Evolutionary conservation across 2,113 vertebrate species (phyloP).

Genomic region (Gopherus evgoodei): DNA sequence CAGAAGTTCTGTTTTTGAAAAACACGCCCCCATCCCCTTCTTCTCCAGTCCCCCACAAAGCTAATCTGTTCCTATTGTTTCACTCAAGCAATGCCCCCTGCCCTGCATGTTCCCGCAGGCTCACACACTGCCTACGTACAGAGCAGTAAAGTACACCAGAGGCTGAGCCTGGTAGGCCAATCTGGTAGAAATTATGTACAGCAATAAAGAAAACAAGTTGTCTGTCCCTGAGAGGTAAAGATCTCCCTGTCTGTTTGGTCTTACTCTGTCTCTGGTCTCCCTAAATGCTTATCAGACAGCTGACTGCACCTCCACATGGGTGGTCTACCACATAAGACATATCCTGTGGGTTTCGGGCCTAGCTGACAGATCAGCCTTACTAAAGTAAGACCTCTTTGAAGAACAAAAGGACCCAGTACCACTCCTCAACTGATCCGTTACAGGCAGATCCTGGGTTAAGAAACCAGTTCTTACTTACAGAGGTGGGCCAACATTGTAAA

Average conservation of each 20-base stretch:
- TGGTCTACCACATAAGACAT: accelerated
- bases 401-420: background rate
- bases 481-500: too few species aligned
- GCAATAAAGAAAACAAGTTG: background rate
- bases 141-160: constrained; percentile 16
- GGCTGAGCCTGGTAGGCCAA: constrained; percentile 28
- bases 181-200: background rate
- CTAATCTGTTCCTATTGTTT: background rate
- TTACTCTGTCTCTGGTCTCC: background rate
- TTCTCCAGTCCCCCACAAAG: too few species aligned
- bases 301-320: accelerated
- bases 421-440: accelerated
- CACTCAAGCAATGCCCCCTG: constrained; percentile 66
- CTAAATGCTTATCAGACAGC: accelerated
- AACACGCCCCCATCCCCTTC: too few species aligned
- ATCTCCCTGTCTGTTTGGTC: background rate
- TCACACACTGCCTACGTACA: constrained; percentile 15
- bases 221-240: background rate
- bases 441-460: too few species aligned
- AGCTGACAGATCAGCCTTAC: background rate
- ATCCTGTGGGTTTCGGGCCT: background rate
- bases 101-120: constrained; percentile 59
- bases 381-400: background rate
- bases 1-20: background rate
- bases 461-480: too few species aligned